phyloP scores from a whole-genome alignment of 2,113 vertebrate species.

The Ochotona princeps region DNA sequence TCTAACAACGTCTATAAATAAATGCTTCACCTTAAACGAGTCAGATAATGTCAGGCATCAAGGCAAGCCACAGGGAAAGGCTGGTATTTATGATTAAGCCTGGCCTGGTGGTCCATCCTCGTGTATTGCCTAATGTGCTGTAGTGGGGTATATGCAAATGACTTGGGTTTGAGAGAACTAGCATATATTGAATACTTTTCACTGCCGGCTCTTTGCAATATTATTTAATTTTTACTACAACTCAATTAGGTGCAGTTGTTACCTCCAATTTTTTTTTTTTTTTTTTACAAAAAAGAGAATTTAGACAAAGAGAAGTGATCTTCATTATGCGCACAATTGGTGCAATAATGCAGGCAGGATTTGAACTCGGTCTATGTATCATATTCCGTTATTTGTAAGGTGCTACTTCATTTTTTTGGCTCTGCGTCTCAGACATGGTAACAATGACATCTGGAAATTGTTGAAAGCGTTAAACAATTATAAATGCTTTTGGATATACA shows the following conservation, averaged over 20 bases:
- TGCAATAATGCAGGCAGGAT: background rate
- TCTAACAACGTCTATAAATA: constrained; percentile 3
- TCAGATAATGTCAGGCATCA: background rate
- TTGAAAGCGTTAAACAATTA: constrained; percentile 39
- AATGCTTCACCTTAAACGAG: background rate
- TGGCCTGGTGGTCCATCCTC: background rate
- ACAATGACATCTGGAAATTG: background rate
- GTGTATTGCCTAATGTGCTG: background rate
- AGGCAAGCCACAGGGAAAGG: background rate
- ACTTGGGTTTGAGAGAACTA: constrained; percentile 24
- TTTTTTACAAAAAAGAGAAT: constrained; percentile 20
- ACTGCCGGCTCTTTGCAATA: background rate
- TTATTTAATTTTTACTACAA: constrained; percentile 29
- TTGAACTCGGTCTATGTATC: constrained; percentile 11
- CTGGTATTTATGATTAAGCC: background rate
- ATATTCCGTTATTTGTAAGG: constrained; percentile 3
- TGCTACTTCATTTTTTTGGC: constrained; percentile 33
- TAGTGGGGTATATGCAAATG: background rate
- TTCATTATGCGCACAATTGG: background rate
- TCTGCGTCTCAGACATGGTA: background rate
- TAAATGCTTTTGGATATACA: constrained; percentile 46
- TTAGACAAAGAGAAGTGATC: background rate
- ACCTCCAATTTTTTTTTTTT: background rate
- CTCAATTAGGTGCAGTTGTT: constrained; percentile 3
- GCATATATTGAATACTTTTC: constrained; percentile 27